Base-by-base conservation (phyloP, 2,888 invertebrate genomes). In the Pristionchus entomophagus region DNA sequence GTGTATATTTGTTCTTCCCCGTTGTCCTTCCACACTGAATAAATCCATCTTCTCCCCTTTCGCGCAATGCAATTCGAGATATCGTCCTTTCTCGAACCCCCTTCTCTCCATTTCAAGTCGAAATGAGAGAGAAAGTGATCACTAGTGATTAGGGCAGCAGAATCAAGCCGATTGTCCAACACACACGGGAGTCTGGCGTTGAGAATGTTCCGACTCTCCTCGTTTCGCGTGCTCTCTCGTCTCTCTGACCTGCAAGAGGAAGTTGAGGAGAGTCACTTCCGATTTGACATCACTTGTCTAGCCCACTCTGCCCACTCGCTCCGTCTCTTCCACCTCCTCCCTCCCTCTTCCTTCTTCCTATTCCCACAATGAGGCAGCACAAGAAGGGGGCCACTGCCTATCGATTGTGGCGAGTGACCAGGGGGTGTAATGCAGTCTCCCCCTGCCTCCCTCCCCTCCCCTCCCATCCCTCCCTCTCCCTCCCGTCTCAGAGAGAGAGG, bases 391-490 rank as follows among this genome's bases (percentile, higher is more conserved):
- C 65, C 32, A 65, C 49, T 49, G 84, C 45, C 84, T 62, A 69
- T 84, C 84, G 62, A 84, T 84, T 62, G 45, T 56, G 32, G n/a
- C 19, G 73, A 84, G 65, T 69, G 84, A 69, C 62, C 82, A 45
- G 35, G 73, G 82, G 82, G 82, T 82, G 82, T 82, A 82, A 82
- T 82, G 82, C 82, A 73, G 73, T 73, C 84, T 65, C 49, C 65
- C 35, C 29, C 49, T 29, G 5, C 62, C 62, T 26, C 62, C 26
- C 29, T 26, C 29, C n/a, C 53, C 29, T 32, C 53, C 41, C 81
- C n/a, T 22, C 19, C 22, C 19, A 8, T 56, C 45, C 45, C 73
- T 35, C 80, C 8, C 80, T 51, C 80, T 51, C 80, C 53, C 53
- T 80, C 29, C 22, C 32, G 17, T 69, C 69, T 69, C 56, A n/a